Conservation (phyloP, 2,797 vertebrate genomes). For the Onychomys leucogaster region DNA sequence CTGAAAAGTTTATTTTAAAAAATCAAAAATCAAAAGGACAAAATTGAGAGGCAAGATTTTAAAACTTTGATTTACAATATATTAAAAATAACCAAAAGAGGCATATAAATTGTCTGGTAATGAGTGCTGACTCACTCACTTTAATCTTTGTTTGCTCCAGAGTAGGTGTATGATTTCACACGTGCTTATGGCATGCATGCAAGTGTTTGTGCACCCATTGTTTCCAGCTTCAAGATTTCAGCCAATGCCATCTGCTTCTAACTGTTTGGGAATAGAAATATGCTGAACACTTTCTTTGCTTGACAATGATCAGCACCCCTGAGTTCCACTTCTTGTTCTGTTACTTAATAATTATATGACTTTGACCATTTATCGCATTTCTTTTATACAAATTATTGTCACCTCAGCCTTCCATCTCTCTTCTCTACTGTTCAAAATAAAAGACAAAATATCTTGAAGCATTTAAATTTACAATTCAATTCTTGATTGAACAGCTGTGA, state of each 20-base stretch:
- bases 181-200: neutral
- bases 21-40: neutral
- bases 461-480: neutral
- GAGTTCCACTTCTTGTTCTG: neutral
- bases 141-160: neutral
- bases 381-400: neutral
- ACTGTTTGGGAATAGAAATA: neutral
- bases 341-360: neutral
- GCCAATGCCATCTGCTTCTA: neutral
- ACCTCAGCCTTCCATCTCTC: neutral
- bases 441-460: neutral
- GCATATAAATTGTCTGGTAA: neutral
- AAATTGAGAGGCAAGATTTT: neutral
- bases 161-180: neutral
- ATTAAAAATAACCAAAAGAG: slow-evolving; percentile 3
- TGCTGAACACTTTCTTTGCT: neutral
- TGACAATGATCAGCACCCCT: neutral
- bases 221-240: neutral
- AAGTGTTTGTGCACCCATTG: neutral
- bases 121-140: neutral
- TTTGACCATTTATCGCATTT: neutral
- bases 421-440: neutral
- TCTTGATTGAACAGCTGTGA: neutral
- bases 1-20: neutral
- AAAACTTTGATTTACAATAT: neutral